Evolutionary conservation across 2,888 invertebrate species (phyloP), one percentile per base, ranked within the genome.

Genomic region (Nebria salina): DNA sequence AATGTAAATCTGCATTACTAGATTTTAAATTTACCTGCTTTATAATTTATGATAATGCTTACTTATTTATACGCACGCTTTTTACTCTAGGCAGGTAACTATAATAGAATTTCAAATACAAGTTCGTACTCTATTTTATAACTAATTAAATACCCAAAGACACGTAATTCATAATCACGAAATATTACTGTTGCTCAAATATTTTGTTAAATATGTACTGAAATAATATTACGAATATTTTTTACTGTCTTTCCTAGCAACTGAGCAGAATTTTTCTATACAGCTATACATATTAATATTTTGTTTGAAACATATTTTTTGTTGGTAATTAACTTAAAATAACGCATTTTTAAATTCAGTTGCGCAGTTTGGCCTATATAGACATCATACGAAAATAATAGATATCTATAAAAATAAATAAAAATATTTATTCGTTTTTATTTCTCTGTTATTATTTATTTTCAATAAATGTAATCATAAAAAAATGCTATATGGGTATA

Each of bases 31-130:
- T 66, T 66, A 25, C 66, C 25, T 25, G 25, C 66, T 8, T 11
- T 66, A 66, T 66, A 20, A 66, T 66, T 66, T 66, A 66, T 25
- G 25, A 66, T 25, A 66, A 20, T 66, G 66, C 2, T 66, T 13
- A 66, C n/a, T 9, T 20, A 66, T 66, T 20, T 66, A 66, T 66
- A 66, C 25, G 66, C 66, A 66, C 66, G 66, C 66, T 66, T 20
- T 66, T 66, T 66, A 20, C 66, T 20, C 66, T 13, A 34, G 34
- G 34, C 34, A 34, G 34, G 34, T 34, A 34, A 34, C 34, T 34
- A 1, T 34, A 34, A 34, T 34, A 5, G 34, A 34, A 34, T 34
- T 34, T 34, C 2, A 34, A 34, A 34, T 34, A 34, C 34, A 34
- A 34, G 5, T 34, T 34, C 34, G 4, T 34, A 34, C 34, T 34